These are phyloP conservation scores for Eubasilissa splendida DNA, from an alignment of 2,888 invertebrate species.

Conservation along the genomic window DNA sequence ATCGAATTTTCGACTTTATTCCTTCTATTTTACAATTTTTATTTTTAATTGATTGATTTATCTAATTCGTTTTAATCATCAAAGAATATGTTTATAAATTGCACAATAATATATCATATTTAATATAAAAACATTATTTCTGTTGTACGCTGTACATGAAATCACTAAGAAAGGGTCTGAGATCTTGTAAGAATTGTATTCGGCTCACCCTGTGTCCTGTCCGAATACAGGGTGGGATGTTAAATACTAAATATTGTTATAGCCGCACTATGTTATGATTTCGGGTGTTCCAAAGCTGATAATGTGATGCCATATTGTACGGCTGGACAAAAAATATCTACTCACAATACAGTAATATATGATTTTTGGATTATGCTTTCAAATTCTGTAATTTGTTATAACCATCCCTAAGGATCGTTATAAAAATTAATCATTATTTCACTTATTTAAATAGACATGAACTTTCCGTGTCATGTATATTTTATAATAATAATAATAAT, in stretches of 20 bases:
- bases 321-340: not conserved
- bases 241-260: conserved; percentile 59
- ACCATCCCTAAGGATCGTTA: too few relatives aligned
- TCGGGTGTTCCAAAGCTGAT: conserved; percentile 45
- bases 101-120: too few relatives aligned
- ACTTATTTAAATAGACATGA: too few relatives aligned
- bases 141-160: conserved; percentile 39
- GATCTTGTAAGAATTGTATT: conserved; percentile 49
- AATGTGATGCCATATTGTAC: conserved; percentile 17
- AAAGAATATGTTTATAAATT: too few relatives aligned
- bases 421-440: too few relatives aligned
- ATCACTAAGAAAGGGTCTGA: conserved; percentile 49
- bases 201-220: conserved; percentile 43
- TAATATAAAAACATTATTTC: not conserved
- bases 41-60: too few relatives aligned
- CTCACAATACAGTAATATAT: not conserved
- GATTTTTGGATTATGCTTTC: not conserved
- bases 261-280: conserved; percentile 56
- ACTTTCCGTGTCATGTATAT: too few relatives aligned
- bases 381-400: too few relatives aligned
- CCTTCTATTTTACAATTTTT: too few relatives aligned
- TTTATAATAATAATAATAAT: too few relatives aligned
- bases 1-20: too few relatives aligned
- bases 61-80: too few relatives aligned
- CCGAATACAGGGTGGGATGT: conserved; percentile 51